Evolutionary conservation across 2,888 invertebrate species (phyloP), one percentile per base, ranked within the genome.

Genomic region (Philhelius pedissequus): DNA sequence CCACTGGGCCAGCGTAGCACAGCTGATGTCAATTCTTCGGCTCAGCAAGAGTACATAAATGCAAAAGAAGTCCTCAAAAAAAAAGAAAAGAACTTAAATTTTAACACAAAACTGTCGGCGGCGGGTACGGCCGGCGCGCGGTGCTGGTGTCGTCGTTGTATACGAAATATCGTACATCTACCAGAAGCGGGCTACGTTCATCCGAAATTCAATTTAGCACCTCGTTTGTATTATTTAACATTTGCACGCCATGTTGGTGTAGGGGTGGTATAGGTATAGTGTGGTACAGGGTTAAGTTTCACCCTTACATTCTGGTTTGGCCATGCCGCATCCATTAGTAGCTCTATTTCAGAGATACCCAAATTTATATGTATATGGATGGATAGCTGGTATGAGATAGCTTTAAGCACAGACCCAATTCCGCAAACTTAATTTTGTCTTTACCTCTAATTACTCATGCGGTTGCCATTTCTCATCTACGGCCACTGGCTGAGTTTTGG

Each of bases 221-320:
- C 79, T 83, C 83, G 83, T 83, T 83, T 83, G 79, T 83, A 74
- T 83, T 83, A 83, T 83, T 78, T 78, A 79, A 83, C 83, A 79
- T 83, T 79, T 79, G 58, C 74, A 79, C 79, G 64, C 74, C 66
- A 50, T 52, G 74, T 58, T 38, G 56, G 56, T 62, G 30, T 30
- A 7, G 30, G 4, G 4, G 43, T 22, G 52, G 52, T 35, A 2
- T 20, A n/a, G n/a, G n/a, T n/a, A n/a, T n/a, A n/a, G n/a, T n/a
- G 43, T 22, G 52, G 52, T 35, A 2, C 13, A 8, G 60, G 32
- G 32, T 22, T 45, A 48, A 20, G 71, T 50, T 35, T 18, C 56
- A 52, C 52, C 79, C 69, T 70, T 69, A 62, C 48, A 52, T 60
- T 70, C 35, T 20, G 79, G 79, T 83, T 75, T 70, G 66, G 79